phyloP scores from a whole-genome alignment of 2,113 vertebrate genomes.

The Seriola rivoliana region DNA sequence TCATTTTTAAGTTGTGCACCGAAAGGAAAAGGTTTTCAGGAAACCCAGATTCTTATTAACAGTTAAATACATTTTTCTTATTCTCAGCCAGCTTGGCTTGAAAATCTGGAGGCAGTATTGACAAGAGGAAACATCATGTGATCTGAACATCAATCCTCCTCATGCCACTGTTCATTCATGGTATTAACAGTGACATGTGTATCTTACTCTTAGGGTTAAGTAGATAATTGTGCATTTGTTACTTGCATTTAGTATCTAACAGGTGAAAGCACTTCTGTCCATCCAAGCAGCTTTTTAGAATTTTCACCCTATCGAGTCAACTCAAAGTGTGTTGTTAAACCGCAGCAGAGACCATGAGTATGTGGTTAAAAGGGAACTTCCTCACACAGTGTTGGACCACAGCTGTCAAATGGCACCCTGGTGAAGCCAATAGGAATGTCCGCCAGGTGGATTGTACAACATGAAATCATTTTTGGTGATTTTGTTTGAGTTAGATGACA shows the following conservation, averaged over 20 bases:
- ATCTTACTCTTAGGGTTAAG: slow-evolving; percentile 31
- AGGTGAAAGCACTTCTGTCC: slow-evolving; percentile 8
- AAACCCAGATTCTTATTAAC: slow-evolving; percentile 33
- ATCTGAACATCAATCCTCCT: background rate
- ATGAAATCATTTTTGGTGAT: slow-evolving; percentile 80
- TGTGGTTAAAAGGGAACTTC: slow-evolving; percentile 60
- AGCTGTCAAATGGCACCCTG: slow-evolving; percentile 61
- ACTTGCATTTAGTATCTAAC: background rate
- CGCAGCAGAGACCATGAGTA: slow-evolving; percentile 5
- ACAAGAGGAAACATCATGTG: background rate
- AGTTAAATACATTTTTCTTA: background rate
- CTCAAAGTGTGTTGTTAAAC: slow-evolving; percentile 12
- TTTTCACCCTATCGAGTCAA: background rate
- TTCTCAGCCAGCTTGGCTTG: slow-evolving; percentile 19
- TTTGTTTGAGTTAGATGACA: slow-evolving; percentile 74
- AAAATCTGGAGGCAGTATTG: slow-evolving; percentile 39
- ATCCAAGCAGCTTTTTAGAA: slow-evolving; percentile 9
- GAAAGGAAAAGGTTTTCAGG: slow-evolving; percentile 27
- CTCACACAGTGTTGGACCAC: slow-evolving; percentile 63
- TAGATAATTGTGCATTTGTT: slow-evolving; percentile 35
- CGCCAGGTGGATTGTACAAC: slow-evolving; percentile 79
- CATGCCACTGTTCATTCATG: slow-evolving; percentile 35
- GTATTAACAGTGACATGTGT: slow-evolving; percentile 9
- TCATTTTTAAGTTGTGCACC: slow-evolving; percentile 18
- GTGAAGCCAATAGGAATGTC: slow-evolving; percentile 76